Evolutionary conservation across 2,113 vertebrate genomes (phyloP), one percentile per base, ranked within the genome.

Genomic region (Ascaphus truei): DNA sequence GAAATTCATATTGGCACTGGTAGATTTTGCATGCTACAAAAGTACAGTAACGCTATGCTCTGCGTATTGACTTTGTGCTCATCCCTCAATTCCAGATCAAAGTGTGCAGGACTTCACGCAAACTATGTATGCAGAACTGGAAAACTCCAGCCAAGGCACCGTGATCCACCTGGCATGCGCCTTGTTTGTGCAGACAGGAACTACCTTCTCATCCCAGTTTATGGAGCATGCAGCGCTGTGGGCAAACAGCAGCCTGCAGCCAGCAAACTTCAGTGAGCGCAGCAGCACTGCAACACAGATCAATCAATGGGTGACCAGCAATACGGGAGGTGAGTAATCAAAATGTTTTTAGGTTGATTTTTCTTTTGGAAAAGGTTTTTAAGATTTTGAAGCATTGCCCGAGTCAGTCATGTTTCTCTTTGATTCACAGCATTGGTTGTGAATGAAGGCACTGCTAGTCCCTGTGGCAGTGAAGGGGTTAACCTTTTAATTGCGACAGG

Each of bases 211-310:
- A 0, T 74, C 87, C 0, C 55, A 11, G 41, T 98, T 98, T 0
- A 37, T 82, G 0, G 83, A 87, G 9, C 75, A 51, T 0, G 80
- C 83, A 1, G 75, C 71, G 0, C 57, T 1, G 55, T 96, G 93
- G 94, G 84, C 81, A 76, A 91, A 93, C 80, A 83, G 83, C 80
- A 92, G 81, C 65, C 76, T 96, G 63, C 78, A 92, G 65, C 83
- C 76, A 25, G 77, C 74, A 58, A 87, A 92, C 84, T 80, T 92
- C 76, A 89, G 85, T 1, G 72, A 88, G 20, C 66, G 76, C 12
- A 86, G 80, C 47, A 41, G 51, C 58, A 84, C 85, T 0, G 7
- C 58, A 11, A 50, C 26, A 69, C 85, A 76, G 22, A 56, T 50
- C 33, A 79, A 71, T 8, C 68, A 76, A 15, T 71, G 73, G 72